Evolutionary conservation across 2,797 vertebrate genomes (phyloP), one percentile per base, ranked within the genome.

Genomic region (Diplodus puntazzo): DNA sequence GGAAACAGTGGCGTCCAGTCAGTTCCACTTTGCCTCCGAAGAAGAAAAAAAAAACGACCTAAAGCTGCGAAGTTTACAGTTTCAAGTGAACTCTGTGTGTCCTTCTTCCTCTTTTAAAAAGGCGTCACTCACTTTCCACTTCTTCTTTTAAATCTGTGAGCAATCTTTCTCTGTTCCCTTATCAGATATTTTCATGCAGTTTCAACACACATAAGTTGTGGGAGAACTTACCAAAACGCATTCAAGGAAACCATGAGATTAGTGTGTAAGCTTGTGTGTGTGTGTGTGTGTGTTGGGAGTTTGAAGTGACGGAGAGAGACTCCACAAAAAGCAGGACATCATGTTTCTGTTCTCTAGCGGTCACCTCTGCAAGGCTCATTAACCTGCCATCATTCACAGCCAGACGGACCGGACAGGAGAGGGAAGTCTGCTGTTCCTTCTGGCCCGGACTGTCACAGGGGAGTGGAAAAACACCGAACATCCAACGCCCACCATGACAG

Each of bases 331-430:
- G 75, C 65, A 23, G 63, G 75, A 77, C 78, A 57, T 82, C 49
- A 73, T 81, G 75, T 74, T 80, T 83, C 66, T 70, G 71, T 61
- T 82, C 65, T 54, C 62, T 9, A 27, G 79, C 14, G 18, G 80
- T 81, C 85, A 87, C 81, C 72, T 82, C 73, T 54, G 55, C 23
- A 46, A 27, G 74, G 66, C 78, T 90, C 83, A 77, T 89, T 92
- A 86, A 87, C 68, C 69, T 82, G 61, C 30, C 62, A 78, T 87
- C 82, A 77, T 63, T 89, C 79, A 79, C 16, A 49, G 53, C 52
- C 61, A 58, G 73, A 69, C 70, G 11, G 66, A 42, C 34, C 4
- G 11, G 63, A 68, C 45, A 50, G 53, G 48, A 74, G 49, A 79
- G 66, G 70, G 55, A 79, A 72, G 67, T 52, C 48, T 52, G 63